phyloP scores from a whole-genome alignment of 2,113 vertebrate species.

The Tetrax tetrax region DNA sequence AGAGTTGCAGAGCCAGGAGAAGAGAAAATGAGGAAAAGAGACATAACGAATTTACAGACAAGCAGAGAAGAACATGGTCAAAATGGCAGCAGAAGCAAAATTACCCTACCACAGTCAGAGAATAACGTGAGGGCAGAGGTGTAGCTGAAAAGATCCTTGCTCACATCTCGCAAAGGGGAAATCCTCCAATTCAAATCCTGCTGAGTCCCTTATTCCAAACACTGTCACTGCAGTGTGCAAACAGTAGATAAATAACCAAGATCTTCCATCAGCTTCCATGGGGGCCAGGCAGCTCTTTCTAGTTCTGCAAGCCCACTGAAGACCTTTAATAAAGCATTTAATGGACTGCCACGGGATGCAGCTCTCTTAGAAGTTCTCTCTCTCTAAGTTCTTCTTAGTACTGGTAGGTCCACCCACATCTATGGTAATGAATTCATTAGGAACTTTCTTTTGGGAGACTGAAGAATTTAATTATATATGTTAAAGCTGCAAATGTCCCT shows the following conservation, averaged over 20 bases:
- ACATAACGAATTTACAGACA: not conserved
- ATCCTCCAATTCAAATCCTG: not conserved
- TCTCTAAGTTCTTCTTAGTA: no score
- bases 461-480: not conserved
- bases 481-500: not conserved
- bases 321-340: not conserved
- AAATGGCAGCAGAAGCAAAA: not conserved
- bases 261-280: not conserved
- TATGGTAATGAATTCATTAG: not conserved
- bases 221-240: not conserved
- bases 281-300: not conserved
- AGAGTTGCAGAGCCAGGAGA: not conserved
- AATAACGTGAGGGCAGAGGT: not conserved
- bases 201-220: not conserved
- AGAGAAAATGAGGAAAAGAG: not conserved
- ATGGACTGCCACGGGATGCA: not conserved
- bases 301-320: not conserved
- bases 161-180: not conserved
- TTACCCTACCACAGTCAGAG: not conserved
- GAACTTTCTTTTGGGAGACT: not conserved
- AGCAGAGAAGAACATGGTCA: not conserved
- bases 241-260: not conserved
- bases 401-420: not conserved
- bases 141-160: not conserved
- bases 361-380: not conserved